phyloP scores from a whole-genome alignment of 1,140 invertebrate species.

The Asobara japonica region DNA sequence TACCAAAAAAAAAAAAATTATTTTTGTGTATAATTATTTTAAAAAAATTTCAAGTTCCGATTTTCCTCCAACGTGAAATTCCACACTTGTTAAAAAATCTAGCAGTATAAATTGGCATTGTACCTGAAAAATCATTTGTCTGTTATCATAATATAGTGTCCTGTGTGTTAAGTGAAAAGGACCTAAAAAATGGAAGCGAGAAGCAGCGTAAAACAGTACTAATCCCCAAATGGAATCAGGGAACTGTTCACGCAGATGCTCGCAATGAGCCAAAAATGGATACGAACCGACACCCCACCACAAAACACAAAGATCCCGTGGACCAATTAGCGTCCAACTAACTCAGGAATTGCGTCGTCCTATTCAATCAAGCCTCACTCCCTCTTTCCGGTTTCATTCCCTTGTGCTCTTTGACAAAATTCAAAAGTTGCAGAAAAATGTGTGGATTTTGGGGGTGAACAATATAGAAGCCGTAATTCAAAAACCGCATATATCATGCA shows the following conservation, averaged over 20 bases:
- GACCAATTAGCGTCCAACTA: slow-evolving; percentile 6
- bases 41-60: too few relatives aligned
- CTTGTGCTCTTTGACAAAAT: neutral
- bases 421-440: neutral
- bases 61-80: too few relatives aligned
- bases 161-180: neutral
- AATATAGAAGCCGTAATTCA: neutral
- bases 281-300: slow-evolving; percentile 10
- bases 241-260: neutral
- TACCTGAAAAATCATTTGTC: neutral
- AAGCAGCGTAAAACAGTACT: neutral
- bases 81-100: too few relatives aligned
- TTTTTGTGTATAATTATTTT: too few relatives aligned
- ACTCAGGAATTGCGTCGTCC: neutral
- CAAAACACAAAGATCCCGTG: slow-evolving; percentile 15
- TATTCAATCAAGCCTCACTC: neutral
- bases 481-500: too few relatives aligned
- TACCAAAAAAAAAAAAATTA: too few relatives aligned
- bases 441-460: neutral
- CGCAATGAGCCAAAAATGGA: neutral
- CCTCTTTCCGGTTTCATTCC: neutral
- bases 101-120: neutral
- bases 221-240: neutral
- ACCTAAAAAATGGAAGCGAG: neutral
- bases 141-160: neutral